phyloP scores from a whole-genome alignment of 1,140 invertebrate genomes.

The Pogonomyrmex californicus region DNA sequence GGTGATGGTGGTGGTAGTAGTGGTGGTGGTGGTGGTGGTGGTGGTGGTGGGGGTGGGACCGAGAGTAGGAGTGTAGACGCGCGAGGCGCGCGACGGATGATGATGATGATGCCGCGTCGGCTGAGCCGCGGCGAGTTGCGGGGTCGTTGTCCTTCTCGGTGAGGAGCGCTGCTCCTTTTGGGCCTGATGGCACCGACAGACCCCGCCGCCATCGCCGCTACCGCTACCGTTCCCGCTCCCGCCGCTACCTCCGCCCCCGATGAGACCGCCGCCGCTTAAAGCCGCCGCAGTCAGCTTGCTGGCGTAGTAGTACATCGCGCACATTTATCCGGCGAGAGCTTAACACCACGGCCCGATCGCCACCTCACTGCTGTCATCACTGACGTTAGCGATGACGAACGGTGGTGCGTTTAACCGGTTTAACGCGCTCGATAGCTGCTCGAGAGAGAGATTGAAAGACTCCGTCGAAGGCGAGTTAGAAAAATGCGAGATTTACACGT shows the following conservation, averaged over 20 bases:
- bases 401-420: slow-evolving; percentile 46
- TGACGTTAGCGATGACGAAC: slow-evolving; percentile 82
- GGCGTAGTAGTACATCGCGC: slow-evolving; percentile 87
- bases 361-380: slow-evolving; percentile 86
- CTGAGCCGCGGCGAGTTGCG: slow-evolving; percentile 64
- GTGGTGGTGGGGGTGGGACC: slow-evolving; percentile 73
- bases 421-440: slow-evolving; percentile 56
- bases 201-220: slow-evolving; percentile 53
- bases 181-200: slow-evolving; percentile 83
- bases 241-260: slow-evolving; percentile 74
- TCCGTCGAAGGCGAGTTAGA: slow-evolving; percentile 4
- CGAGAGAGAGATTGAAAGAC: background rate
- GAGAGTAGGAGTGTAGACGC: slow-evolving; percentile 74
- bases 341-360: slow-evolving; percentile 84
- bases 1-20: too few species aligned
- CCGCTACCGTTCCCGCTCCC: slow-evolving; percentile 49
- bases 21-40: too few species aligned
- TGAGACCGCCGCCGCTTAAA: slow-evolving; percentile 81
- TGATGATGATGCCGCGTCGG: slow-evolving; percentile 68
- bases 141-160: slow-evolving; percentile 58
- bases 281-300: slow-evolving; percentile 87
- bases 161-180: slow-evolving; percentile 73
- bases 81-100: slow-evolving; percentile 67
- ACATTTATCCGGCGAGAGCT: slow-evolving; percentile 86
- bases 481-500: background rate